A percentile compares a stretch with the other conserved stretches of the same genome.
Conservation (phyloP, 2,113 vertebrate genomes). For the Gnathonemus longibarbis region DNA sequence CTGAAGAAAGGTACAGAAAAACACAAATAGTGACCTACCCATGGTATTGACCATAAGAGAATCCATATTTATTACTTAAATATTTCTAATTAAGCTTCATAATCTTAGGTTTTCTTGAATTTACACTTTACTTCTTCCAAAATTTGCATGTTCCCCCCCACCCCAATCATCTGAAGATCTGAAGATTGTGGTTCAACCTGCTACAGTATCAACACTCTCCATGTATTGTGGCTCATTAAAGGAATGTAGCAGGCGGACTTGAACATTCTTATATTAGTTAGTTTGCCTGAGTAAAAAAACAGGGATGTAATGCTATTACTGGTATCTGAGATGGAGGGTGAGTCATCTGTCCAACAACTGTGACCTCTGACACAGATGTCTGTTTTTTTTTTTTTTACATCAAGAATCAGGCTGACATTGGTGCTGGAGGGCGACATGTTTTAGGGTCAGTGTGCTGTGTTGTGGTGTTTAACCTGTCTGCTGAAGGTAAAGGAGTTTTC, state of each 20-base stretch:
- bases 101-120: neutral
- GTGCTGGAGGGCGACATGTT: neutral
- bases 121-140: neutral
- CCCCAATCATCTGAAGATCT: too few species aligned
- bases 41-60: neutral
- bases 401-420: neutral
- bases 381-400: neutral
- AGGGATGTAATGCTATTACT: neutral
- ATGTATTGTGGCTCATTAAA: neutral
- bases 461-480: neutral
- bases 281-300: neutral
- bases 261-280: neutral
- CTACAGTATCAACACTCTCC: too few species aligned
- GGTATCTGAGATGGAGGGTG: neutral
- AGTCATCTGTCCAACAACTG: neutral
- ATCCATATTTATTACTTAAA: neutral
- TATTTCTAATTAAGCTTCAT: neutral
- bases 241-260: neutral
- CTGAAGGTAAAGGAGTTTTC: neutral
- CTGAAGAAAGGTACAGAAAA: neutral
- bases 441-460: neutral
- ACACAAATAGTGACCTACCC: neutral
- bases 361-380: neutral
- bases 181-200: too few species aligned
- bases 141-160: neutral